Evolutionary conservation across 2,888 invertebrate species (phyloP), one percentile per base, ranked within the genome.

Genomic region (Spilarctia lutea): DNA sequence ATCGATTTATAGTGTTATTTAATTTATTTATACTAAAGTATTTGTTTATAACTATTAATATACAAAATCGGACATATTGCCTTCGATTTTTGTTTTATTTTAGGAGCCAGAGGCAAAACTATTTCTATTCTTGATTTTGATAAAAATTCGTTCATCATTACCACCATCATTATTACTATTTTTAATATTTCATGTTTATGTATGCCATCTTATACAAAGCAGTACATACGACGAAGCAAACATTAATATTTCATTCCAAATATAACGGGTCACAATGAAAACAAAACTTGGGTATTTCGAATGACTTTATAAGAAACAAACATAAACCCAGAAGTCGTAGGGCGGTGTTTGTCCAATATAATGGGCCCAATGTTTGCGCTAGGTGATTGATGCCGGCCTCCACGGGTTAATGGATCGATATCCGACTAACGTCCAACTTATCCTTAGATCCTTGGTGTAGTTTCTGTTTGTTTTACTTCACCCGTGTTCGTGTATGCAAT

Each of bases 381-480:
- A 76, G 82, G 91, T 94, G 94, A 94, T 94, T 93, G 94, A 93
- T 94, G 93, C 88, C 86, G 87, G 85, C 88, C 82, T 81, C 85
- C 80, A 80, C 83, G 85, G 81, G 83, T 84, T 91, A 92, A 92
- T 90, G 90, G 92, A 93, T 94, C 94, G 91, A 92, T 94, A 91
- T 88, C 87, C 89, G 80, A 78, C 78, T 74, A 82, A 83, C 74
- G 82, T 81, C 76, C 75, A 84, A 85, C 74, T 84, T 85, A 81
- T 81, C 80, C 86, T 81, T 78, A 74, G 76, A 79, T 71, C 83
- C 81, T 82, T 79, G 75, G 77, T 78, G 74, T 83, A 85, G 83
- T 84, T 83, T 80, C 79, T 82, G 82, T 87, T 82, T 84, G 77
- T 80, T 77, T 77, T 81, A 66, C 75, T 78, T 76, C 73, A 79